Evolutionary conservation across 64 coral and sea anemone genomes (phyloP), one percentile per base, ranked within the genome.

Genomic region (Montipora cactus): DNA sequence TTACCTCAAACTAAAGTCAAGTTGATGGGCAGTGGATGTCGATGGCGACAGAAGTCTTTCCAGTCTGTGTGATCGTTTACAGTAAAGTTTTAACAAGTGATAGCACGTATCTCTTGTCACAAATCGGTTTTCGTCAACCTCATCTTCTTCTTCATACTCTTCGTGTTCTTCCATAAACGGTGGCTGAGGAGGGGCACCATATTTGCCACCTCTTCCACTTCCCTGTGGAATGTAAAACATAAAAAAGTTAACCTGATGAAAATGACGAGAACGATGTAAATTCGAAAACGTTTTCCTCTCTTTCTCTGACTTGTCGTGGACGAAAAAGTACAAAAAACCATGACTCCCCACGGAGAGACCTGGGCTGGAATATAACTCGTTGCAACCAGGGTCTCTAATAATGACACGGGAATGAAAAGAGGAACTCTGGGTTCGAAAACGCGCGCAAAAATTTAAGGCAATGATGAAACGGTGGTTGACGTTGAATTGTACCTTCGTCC

Each of bases 41-140:
- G 92, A 75, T 44, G 98, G 95, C 21, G 95, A 87, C 7, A 99
- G 80, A 13, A 93, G 84, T 44, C 89, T 92, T 76, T 99, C 98
- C 3, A 99, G 92, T 61, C 98, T 84, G 77, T 99, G 98, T 12
- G 98, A 96, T 49, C 95, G 71, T 74, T 99, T 95, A 68, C 95
- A 99, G 74, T 94, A 99, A 21, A 99, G 86, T 64, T 99, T 96
- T 12, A 99, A 55, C 47, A 99, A 83, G 92, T 99, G 98, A 95
- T 99, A 99, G 76, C 98, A 99, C 1, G 95, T 96, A 44, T 99
- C 98, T 47, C 90, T 89, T 23, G 89, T 76, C 51, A 72, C 16
- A 3, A 74, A 68, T 9, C 28, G 14, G 14, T 85, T 77, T 64
- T 92, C 93, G 0, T 91, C 89, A 4, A 92, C 88, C 20, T 74